Percentiles rank a stretch among this genome's conserved stretches.
These are phyloP conservation scores for Chanos chanos DNA, from an alignment of 2,797 vertebrate genomes.

Conservation along the genomic window DNA sequence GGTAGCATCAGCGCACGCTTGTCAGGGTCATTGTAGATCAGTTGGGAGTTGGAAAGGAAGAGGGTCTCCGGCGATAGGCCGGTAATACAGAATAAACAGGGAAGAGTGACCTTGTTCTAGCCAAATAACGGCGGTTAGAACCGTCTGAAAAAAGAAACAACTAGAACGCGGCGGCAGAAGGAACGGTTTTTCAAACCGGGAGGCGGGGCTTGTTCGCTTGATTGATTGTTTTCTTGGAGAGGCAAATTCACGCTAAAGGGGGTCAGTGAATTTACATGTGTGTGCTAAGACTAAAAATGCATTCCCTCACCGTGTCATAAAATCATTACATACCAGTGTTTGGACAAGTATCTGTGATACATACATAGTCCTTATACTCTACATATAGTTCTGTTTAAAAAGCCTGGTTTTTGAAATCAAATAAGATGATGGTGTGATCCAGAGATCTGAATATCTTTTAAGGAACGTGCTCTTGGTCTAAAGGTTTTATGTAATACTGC, in stretches of 20 bases:
- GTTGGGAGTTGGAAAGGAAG: neutral
- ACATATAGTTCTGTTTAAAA: too few relatives aligned
- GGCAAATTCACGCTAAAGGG: slow-evolving; percentile 24
- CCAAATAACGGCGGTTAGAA: slow-evolving; percentile 24
- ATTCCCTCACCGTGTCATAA: too few relatives aligned
- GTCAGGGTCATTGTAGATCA: slow-evolving; percentile 16
- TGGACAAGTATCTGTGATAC: too few relatives aligned
- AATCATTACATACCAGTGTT: too few relatives aligned
- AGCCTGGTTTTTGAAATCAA: too few relatives aligned
- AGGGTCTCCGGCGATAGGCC: neutral
- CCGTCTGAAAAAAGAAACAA: slow-evolving; percentile 17
- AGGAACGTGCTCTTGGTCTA: too few relatives aligned
- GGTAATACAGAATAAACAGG: slow-evolving; percentile 33
- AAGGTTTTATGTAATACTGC: too few relatives aligned
- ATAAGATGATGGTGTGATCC: too few relatives aligned
- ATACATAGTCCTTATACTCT: too few relatives aligned
- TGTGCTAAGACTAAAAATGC: too few relatives aligned
- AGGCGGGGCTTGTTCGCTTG: slow-evolving; percentile 27
- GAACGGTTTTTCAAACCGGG: too few relatives aligned
- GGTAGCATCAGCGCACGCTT: neutral
- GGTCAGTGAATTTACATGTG: neutral
- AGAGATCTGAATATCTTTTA: too few relatives aligned
- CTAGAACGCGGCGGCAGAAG: neutral
- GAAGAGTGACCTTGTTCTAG: slow-evolving; percentile 38
- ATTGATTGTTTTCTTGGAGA: slow-evolving; percentile 27